These are phyloP conservation scores for Condylura cristata DNA, from an alignment of 2,113 vertebrate species.

Conservation along the genomic window DNA sequence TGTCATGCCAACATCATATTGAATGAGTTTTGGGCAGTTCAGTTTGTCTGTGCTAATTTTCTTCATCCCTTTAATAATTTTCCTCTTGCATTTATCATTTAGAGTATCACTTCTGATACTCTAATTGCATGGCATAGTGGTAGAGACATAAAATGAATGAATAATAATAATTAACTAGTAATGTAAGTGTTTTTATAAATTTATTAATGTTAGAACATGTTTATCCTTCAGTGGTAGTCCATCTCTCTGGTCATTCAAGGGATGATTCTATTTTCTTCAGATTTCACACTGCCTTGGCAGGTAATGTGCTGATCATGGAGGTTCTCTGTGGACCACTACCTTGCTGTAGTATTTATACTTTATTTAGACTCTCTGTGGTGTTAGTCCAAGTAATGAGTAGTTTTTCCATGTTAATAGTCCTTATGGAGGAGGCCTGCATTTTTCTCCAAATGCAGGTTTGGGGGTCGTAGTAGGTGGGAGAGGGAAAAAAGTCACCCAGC, in stretches of 20 bases:
- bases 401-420: conserved; percentile 23
- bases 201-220: not conserved
- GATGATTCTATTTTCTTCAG: not conserved
- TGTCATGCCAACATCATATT: not conserved
- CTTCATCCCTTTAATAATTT: not conserved
- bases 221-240: too few species aligned
- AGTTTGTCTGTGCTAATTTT: not conserved
- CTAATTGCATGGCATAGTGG: not conserved
- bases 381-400: not conserved
- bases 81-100: not conserved
- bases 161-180: not conserved
- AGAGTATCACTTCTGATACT: not conserved
- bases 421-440: not conserved
- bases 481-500: not conserved
- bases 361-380: not conserved
- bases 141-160: not conserved
- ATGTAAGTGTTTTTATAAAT: not conserved
- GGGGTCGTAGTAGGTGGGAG: not conserved
- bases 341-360: conserved; percentile 28
- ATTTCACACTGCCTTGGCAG: not conserved
- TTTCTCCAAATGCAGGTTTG: conserved; percentile 34
- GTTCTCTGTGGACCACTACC: not conserved
- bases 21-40: not conserved
- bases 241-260: not conserved
- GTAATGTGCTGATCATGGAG: not conserved